Conservation (phyloP, 2,797 vertebrate species). For the Pipistrellus nathusii region DNA sequence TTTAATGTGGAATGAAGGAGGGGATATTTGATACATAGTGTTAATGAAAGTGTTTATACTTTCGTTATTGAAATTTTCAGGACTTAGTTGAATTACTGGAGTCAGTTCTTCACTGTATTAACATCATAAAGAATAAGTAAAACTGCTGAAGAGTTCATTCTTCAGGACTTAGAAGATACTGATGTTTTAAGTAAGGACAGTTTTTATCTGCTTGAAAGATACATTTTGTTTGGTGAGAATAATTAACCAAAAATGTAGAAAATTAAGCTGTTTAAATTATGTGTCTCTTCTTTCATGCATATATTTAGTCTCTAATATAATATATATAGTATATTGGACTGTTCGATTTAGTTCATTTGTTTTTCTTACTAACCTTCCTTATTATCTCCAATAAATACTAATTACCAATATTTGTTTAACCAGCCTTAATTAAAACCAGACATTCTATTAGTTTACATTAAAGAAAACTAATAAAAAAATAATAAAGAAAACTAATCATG, state of each 20-base stretch:
- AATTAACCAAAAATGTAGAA: conserved; percentile 6
- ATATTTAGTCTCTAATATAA: conserved; percentile 5
- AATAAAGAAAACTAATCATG: neutral
- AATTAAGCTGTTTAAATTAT: conserved; percentile 7
- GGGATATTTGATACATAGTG: neutral
- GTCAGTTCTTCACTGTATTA: conserved; percentile 91
- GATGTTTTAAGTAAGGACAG: conserved; percentile 82
- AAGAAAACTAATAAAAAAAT: neutral
- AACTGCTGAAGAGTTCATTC: conserved; percentile 89
- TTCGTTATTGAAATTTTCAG: conserved; percentile 82
- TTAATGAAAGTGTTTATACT: neutral
- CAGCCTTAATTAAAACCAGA: neutral
- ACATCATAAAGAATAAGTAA: conserved; percentile 88
- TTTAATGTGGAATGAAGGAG: neutral
- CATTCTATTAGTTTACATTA: conserved; percentile 3
- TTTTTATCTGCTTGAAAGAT: conserved; percentile 31
- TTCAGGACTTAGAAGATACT: conserved; percentile 88
- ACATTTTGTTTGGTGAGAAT: neutral
- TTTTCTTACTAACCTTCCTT: neutral
- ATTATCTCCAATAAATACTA: neutral
- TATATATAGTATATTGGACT: neutral
- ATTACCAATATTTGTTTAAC: neutral
- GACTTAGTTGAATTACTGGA: conserved; percentile 88
- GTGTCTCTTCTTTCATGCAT: neutral
- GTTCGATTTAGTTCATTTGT: neutral